Evolutionary conservation across 2,797 vertebrate species (phyloP).

Genomic region (Pempheris klunzingeri): DNA sequence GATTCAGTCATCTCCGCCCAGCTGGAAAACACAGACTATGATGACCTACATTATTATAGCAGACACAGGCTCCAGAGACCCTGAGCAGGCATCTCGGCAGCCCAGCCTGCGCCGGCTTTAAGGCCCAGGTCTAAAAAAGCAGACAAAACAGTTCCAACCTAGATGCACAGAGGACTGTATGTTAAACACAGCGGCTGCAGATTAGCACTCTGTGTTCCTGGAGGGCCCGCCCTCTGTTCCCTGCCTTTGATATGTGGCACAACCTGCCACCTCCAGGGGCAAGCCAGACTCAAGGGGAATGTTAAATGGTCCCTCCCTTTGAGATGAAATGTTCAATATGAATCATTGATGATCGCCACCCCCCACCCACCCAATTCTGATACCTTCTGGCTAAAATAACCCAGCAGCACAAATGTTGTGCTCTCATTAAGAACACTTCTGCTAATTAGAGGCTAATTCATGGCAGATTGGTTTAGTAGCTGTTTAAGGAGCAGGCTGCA

Average conservation of each 20-base stretch:
- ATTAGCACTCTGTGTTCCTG: slow-evolving; percentile 64
- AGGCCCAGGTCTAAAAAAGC: slow-evolving; percentile 66
- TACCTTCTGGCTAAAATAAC: slow-evolving; percentile 70
- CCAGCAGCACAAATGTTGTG: slow-evolving; percentile 72
- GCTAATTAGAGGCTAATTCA: slow-evolving; percentile 73
- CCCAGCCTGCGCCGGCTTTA: slow-evolving; percentile 46
- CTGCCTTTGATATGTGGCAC: slow-evolving; percentile 84
- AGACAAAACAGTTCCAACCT: slow-evolving; percentile 71
- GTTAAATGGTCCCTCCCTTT: slow-evolving; percentile 83
- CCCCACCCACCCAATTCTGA: slow-evolving; percentile 23
- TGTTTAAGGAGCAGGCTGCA: neutral
- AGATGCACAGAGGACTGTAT: slow-evolving; percentile 63
- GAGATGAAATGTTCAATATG: slow-evolving; percentile 83
- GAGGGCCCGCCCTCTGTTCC: slow-evolving; percentile 69
- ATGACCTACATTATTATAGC: slow-evolving; percentile 84
- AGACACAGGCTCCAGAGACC: slow-evolving; percentile 70
- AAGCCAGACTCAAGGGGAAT: slow-evolving; percentile 81
- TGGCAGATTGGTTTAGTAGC: slow-evolving; percentile 45
- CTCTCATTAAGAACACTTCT: slow-evolving; percentile 70
- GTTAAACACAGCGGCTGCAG: slow-evolving; percentile 72
- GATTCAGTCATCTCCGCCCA: slow-evolving; percentile 68
- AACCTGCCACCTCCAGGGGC: slow-evolving; percentile 78
- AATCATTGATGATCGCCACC: slow-evolving; percentile 82
- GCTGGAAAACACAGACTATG: slow-evolving; percentile 76
- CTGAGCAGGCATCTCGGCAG: slow-evolving; percentile 50